These are phyloP conservation scores for Epizoanthus illoricatus DNA, from an alignment of 92 coral and sea anemone genomes.

Conservation along the genomic window DNA sequence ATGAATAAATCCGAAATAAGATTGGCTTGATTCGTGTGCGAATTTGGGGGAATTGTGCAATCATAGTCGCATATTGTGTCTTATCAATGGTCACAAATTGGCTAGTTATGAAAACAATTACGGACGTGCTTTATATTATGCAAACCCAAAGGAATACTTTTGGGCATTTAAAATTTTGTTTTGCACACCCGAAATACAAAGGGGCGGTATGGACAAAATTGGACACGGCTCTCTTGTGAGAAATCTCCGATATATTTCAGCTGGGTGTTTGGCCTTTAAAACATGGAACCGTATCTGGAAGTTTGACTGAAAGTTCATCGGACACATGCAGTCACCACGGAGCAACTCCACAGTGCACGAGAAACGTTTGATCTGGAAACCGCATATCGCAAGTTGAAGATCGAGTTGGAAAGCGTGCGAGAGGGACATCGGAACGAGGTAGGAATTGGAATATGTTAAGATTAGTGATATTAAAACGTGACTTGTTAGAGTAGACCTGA, in stretches of 20 bases:
- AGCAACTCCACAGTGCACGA: constrained; percentile 89
- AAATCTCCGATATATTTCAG: not conserved
- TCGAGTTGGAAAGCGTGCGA: constrained; percentile 82
- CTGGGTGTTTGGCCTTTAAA: not conserved
- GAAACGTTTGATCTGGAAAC: constrained; percentile 95
- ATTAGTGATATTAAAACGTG: constrained; percentile 3
- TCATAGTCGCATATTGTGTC: too few relatives aligned
- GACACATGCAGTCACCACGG: constrained; percentile 83
- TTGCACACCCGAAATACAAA: constrained; percentile 15
- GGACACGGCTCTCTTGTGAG: not conserved
- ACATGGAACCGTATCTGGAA: constrained; percentile 32
- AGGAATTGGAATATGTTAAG: not conserved
- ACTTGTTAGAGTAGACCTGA: not conserved
- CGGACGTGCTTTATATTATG: constrained; percentile 15
- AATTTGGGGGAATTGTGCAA: too few relatives aligned
- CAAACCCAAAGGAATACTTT: constrained; percentile 19
- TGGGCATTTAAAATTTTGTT: constrained; percentile 25
- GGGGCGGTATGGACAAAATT: not conserved
- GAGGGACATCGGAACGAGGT: constrained; percentile 97
- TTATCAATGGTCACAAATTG: constrained; percentile 2
- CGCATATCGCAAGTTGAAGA: constrained; percentile 88
- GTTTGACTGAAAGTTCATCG: constrained; percentile 8
- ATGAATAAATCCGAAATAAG: too few relatives aligned
- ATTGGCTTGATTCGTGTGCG: too few relatives aligned
- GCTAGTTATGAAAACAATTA: constrained; percentile 12